Conservation (phyloP, 2,113 vertebrate genomes). For the Strigops habroptila region DNA sequence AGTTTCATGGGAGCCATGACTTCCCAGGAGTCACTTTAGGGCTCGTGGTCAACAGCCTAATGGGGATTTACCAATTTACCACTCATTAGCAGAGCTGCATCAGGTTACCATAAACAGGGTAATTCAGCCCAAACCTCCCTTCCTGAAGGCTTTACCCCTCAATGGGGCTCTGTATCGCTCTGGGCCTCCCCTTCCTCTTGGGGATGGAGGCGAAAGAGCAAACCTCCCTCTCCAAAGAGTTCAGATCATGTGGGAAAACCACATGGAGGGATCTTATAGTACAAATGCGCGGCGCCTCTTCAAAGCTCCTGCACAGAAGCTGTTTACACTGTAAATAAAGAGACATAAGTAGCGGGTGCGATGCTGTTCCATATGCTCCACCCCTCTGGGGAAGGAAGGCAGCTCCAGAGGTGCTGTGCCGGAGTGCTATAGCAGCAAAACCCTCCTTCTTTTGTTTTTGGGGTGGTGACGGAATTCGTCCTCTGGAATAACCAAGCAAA, state of each 20-base stretch:
- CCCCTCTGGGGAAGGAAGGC: background rate
- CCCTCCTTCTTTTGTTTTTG: background rate
- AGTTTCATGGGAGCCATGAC: background rate
- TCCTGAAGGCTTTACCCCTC: background rate
- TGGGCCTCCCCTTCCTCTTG: background rate
- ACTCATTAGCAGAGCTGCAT: background rate
- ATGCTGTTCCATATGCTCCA: background rate
- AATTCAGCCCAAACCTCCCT: slow-evolving; percentile 26
- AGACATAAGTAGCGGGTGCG: slow-evolving; percentile 38
- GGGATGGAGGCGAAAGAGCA: background rate
- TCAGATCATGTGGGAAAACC: slow-evolving; percentile 58
- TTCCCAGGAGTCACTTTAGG: background rate
- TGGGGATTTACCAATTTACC: slow-evolving; percentile 1
- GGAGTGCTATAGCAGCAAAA: accelerated
- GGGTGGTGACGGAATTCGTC: accelerated
- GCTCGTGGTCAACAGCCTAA: background rate
- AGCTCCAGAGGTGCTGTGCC: background rate
- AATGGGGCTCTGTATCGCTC: background rate
- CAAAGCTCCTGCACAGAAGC: slow-evolving; percentile 62
- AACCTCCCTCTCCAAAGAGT: background rate
- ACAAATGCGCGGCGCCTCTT: slow-evolving; percentile 54
- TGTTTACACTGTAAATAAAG: slow-evolving; percentile 72
- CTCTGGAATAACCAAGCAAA: background rate
- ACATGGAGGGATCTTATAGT: slow-evolving; percentile 23
- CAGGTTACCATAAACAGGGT: background rate